These are phyloP conservation scores for Zosterops borbonicus DNA, from an alignment of 2,113 vertebrate species.

Conservation along the genomic window DNA sequence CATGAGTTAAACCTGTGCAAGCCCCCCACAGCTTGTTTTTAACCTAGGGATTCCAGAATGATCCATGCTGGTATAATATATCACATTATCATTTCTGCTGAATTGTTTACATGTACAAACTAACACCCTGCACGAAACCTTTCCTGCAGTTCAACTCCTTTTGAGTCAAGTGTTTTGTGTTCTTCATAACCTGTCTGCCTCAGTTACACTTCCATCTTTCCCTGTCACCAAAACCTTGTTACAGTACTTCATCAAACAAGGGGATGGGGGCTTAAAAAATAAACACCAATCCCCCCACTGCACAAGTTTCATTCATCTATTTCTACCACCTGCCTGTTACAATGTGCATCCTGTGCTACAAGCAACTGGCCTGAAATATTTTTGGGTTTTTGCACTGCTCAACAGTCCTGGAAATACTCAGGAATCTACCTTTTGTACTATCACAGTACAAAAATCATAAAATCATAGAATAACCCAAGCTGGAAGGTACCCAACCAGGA, in stretches of 20 bases:
- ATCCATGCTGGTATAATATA: background rate
- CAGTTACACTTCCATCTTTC: background rate
- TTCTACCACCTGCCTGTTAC: background rate
- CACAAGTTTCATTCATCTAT: background rate
- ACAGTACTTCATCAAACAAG: background rate
- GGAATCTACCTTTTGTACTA: accelerated
- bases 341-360: background rate
- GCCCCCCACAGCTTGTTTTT: background rate
- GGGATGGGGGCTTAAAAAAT: accelerated
- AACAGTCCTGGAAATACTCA: background rate
- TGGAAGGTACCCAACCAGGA: background rate
- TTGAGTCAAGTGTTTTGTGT: background rate
- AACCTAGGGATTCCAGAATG: background rate
- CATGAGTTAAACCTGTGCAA: accelerated
- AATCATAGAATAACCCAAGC: background rate
- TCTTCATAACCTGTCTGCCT: background rate
- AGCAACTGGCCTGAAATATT: background rate
- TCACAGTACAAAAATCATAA: no score
- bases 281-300: accelerated
- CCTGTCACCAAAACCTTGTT: background rate
- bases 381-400: accelerated
- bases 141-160: background rate
- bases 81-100: accelerated
- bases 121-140: background rate
- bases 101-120: background rate